These are phyloP conservation scores for Andrena minutula DNA, from an alignment of 2,888 invertebrate species.

Conservation along the genomic window DNA sequence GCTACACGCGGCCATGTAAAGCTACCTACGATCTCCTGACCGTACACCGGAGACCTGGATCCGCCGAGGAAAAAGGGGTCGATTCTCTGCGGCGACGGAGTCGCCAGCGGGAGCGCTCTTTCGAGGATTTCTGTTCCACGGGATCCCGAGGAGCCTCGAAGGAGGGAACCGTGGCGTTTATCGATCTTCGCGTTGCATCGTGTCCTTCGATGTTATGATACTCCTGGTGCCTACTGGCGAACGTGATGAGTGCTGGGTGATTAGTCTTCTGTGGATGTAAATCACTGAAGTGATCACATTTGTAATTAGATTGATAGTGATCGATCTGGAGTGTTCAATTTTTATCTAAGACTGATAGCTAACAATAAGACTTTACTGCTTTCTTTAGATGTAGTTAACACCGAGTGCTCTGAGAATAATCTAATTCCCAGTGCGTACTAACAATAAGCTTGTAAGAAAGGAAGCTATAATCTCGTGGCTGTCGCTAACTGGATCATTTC, in stretches of 20 bases:
- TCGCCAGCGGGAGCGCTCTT: neutral
- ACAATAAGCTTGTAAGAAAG: too few species aligned
- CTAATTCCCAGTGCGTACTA: too few species aligned
- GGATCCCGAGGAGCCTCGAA: neutral
- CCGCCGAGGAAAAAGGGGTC: constrained; percentile 37
- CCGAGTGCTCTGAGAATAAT: too few species aligned
- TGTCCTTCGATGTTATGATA: neutral
- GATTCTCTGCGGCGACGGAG: constrained; percentile 31
- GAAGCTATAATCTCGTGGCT: too few species aligned
- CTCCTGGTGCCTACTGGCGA: too few species aligned
- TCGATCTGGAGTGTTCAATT: too few species aligned
- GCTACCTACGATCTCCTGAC: constrained; percentile 62
- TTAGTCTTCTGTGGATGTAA: neutral
- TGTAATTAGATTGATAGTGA: neutral
- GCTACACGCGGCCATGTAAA: constrained; percentile 63
- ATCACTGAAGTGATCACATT: neutral
- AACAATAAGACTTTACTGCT: too few species aligned
- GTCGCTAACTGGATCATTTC: too few species aligned
- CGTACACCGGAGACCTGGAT: constrained; percentile 59
- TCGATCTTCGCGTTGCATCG: neutral
- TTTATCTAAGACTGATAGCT: too few species aligned
- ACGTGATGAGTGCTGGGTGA: neutral
- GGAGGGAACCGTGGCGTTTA: neutral
- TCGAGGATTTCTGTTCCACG: neutral
- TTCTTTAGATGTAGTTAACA: too few species aligned